These are phyloP conservation scores for Drosophila neonasuta DNA, from an alignment of 2,888 invertebrate genomes.

Conservation along the genomic window DNA sequence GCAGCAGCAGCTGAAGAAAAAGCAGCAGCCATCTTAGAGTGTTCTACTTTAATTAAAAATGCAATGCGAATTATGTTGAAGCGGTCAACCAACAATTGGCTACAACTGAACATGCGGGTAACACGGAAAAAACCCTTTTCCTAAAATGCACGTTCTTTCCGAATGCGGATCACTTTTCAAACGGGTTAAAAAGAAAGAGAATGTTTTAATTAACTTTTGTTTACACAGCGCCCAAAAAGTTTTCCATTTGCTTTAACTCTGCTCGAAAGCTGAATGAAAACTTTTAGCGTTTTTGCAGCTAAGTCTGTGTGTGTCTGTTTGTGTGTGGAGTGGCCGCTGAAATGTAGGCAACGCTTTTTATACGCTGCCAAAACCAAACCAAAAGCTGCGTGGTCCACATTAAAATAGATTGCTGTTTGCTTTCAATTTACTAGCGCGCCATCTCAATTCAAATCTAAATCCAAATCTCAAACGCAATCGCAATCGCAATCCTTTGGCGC, in stretches of 20 bases:
- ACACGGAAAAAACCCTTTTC: constrained; percentile 8
- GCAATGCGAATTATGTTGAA: constrained; percentile 39
- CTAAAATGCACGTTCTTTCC: constrained; percentile 7
- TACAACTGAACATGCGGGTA: constrained; percentile 6
- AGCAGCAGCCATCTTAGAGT: constrained; percentile 4
- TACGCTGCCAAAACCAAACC: constrained; percentile 19
- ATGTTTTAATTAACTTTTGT: constrained; percentile 76
- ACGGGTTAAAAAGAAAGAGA: constrained; percentile 27
- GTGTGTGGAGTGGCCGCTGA: constrained; percentile 18
- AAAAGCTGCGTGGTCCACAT: constrained; percentile 40
- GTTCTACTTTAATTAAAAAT: constrained; percentile 48
- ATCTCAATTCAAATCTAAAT: constrained; percentile 32
- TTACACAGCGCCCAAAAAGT: constrained; percentile 55
- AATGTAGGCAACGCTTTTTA: constrained; percentile 41
- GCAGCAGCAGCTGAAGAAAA: neutral
- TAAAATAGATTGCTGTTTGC: constrained; percentile 74
- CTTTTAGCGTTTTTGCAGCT: constrained; percentile 30
- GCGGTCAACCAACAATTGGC: constrained; percentile 31
- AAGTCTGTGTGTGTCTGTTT: constrained; percentile 26
- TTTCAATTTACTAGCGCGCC: constrained; percentile 64
- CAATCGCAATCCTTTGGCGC: constrained; percentile 37
- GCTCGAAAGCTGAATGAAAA: constrained; percentile 29
- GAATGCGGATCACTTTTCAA: constrained; percentile 14
- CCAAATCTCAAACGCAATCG: constrained; percentile 44
- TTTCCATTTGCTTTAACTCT: constrained; percentile 44